Percentiles rank a stretch among this genome's conserved stretches.
These are phyloP conservation scores for Sturmia bella DNA, from an alignment of 2,888 invertebrate genomes.

Conservation along the genomic window DNA sequence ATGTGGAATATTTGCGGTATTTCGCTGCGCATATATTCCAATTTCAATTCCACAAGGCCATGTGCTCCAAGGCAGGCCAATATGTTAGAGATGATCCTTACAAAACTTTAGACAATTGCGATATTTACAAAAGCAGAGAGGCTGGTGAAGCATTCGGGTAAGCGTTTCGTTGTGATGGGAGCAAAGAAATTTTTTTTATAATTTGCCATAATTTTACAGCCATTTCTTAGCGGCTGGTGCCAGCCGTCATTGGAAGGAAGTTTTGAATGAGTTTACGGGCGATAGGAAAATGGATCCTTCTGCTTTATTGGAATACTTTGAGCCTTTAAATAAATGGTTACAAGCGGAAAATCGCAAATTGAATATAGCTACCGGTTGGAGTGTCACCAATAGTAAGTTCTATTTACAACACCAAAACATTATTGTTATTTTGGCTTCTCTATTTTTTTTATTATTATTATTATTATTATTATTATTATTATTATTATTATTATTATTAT, in stretches of 20 bases:
- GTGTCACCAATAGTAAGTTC: slow-evolving; percentile 78
- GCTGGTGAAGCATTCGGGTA: slow-evolving; percentile 89
- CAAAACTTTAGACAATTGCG: slow-evolving; percentile 91
- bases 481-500: not conserved
- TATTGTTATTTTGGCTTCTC: not conserved
- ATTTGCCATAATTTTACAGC: slow-evolving; percentile 84
- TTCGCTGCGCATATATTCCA: slow-evolving; percentile 91
- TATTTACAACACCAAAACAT: not conserved
- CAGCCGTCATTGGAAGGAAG: slow-evolving; percentile 90
- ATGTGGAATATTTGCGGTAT: slow-evolving; percentile 86
- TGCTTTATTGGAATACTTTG: slow-evolving; percentile 90
- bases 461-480: not conserved
- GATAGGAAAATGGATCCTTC: slow-evolving; percentile 88
- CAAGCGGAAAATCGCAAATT: slow-evolving; percentile 87
- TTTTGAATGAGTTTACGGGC: slow-evolving; percentile 91
- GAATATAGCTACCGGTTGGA: slow-evolving; percentile 86
- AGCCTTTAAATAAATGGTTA: slow-evolving; percentile 89
- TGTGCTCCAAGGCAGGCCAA: slow-evolving; percentile 89
- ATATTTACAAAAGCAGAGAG: slow-evolving; percentile 90
- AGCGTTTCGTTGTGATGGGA: not conserved
- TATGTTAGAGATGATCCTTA: slow-evolving; percentile 86
- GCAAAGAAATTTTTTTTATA: not conserved
- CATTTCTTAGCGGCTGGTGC: slow-evolving; percentile 87
- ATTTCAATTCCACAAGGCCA: slow-evolving; percentile 89
- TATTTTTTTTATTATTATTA: not conserved